phyloP scores from a whole-genome alignment of 2,113 vertebrate species.

The Lagopus muta region DNA sequence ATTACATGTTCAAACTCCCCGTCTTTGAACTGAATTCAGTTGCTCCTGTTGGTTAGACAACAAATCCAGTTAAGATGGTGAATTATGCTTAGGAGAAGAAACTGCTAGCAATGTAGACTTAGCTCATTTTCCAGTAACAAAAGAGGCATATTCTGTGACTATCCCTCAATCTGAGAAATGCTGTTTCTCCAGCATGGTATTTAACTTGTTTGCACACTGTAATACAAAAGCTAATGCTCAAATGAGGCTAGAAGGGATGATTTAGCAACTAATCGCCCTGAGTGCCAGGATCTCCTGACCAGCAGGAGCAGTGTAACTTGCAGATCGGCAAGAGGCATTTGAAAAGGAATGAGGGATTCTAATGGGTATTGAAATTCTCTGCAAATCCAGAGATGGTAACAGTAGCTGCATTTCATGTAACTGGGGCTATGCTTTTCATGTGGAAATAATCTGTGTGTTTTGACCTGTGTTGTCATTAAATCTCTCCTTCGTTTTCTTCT shows the following conservation, averaged over 20 bases:
- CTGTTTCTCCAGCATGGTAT: background rate
- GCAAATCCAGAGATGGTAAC: background rate
- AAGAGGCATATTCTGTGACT: background rate
- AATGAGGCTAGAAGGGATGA: background rate
- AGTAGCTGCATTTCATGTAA: background rate
- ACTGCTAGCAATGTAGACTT: background rate
- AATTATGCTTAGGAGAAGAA: background rate
- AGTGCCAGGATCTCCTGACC: background rate
- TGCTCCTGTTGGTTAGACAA: background rate
- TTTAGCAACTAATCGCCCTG: background rate
- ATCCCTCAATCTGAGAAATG: background rate
- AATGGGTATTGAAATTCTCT: background rate
- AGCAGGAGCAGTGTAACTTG: background rate
- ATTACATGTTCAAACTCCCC: background rate
- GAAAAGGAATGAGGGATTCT: background rate
- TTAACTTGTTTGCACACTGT: background rate
- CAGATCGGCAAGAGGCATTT: background rate
- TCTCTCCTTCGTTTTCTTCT: background rate
- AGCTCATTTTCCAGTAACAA: background rate
- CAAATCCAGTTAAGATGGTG: background rate
- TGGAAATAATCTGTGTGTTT: background rate
- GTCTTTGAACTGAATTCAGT: background rate
- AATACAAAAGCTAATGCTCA: background rate
- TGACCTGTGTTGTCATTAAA: background rate
- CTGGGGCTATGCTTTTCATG: background rate